Base-by-base conservation (phyloP, 1,140 invertebrate genomes). In the Acromyrmex heyeri region DNA sequence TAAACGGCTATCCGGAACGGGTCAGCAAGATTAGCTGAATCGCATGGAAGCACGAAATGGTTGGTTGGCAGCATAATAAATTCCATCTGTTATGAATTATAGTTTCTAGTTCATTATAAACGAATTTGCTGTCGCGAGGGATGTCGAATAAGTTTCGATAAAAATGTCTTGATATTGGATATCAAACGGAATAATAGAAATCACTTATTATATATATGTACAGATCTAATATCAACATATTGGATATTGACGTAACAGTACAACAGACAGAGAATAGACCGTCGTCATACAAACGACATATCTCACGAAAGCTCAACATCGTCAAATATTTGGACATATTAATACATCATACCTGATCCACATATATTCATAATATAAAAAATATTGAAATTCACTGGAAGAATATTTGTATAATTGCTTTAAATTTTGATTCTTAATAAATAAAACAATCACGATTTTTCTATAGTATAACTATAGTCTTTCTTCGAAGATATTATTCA, bases 11-110 rank as follows among this genome's bases (percentile, higher is more conserved):
- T 50, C 87, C 44, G 57, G 21, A 62, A 38, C 85, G 53, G 85
- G 77, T 89, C 85, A 77, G 85, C 88, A 27, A 87, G 88, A 90
- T 90, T 90, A 90, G 88, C 88, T 72, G 88, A 79, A 90, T 90
- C 88, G 61, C 77, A 21, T 59, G 62, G 38, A 76, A 70, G 76
- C 88, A 89, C 88, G 87, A 70, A 88, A 57, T 55, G 76, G 75
- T 73, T 55, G 87, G 78, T 70, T 55, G 87, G 78, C 67, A 76
- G 53, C 24, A 53, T 73, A 61, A 59, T 82, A 61, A 61, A 73
- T 34, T 65, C 48, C 59, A 73, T 73, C 67, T 88, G 88, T 89
- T 89, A 89, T 89, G 88, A 89, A 89, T 89, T 82, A 14, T 73
- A 67, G 18, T 82, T 69, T 48, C 67, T 44, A 24, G 53, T 38